Conservation (phyloP, 2,888 invertebrate genomes). For the Adelphocoris suturalis region DNA sequence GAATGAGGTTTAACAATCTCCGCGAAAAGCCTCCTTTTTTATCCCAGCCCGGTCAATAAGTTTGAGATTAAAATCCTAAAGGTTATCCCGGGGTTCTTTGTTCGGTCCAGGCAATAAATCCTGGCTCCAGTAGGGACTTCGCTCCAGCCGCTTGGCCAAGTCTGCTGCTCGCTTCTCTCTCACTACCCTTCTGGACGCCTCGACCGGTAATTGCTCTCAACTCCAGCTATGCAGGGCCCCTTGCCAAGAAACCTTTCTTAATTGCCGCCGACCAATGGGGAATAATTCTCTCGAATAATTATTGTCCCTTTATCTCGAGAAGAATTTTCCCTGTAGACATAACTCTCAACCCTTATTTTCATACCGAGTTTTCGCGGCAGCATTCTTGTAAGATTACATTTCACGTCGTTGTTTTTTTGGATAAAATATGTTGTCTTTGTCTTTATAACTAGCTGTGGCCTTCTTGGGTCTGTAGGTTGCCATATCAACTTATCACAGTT, state of each 20-base stretch:
- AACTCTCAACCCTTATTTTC: conserved; percentile 6
- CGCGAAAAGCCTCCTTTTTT: conserved; percentile 7
- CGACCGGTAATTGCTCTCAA: conserved; percentile 27
- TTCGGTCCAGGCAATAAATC: conserved; percentile 6
- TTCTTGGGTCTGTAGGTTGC: neutral
- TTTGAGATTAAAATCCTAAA: conserved; percentile 34
- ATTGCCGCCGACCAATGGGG: conserved; percentile 24
- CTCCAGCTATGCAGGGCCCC: conserved; percentile 6
- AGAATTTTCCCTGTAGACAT: neutral
- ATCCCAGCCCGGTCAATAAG: conserved; percentile 10
- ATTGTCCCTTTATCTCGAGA: conserved; percentile 16
- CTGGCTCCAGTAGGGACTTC: conserved; percentile 12
- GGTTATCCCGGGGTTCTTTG: conserved; percentile 36
- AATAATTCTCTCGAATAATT: conserved; percentile 19
- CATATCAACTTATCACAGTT: neutral
- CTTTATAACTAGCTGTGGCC: neutral
- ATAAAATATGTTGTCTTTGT: neutral
- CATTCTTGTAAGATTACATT: neutral
- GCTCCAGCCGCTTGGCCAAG: neutral
- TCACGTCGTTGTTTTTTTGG: neutral
- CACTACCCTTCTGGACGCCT: conserved; percentile 3
- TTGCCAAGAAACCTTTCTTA: conserved; percentile 6
- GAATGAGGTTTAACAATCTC: conserved; percentile 17
- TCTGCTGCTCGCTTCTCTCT: neutral
- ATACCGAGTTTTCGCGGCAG: neutral